Base-by-base conservation (phyloP, 2,888 invertebrate genomes). In the Anthophora plumipes region DNA sequence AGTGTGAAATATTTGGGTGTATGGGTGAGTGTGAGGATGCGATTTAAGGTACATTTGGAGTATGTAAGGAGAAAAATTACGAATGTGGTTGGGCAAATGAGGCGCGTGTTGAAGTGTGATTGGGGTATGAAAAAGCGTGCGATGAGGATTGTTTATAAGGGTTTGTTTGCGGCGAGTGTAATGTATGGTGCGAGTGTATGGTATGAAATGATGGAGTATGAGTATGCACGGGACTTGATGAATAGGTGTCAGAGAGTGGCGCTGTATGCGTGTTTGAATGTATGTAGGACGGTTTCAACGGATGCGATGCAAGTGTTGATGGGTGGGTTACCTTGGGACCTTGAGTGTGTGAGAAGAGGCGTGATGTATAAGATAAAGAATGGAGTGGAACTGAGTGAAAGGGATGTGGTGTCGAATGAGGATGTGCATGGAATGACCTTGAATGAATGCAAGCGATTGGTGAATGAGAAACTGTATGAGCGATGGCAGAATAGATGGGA, bases 251-350 rank as follows among this genome's bases (percentile, higher is more conserved):
- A 71, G 55, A 25, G 71, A n/a, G 20, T 72, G 17, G 64, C 50
- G 8, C 22, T 85, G 64, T 75, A 76, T 75, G 82, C 83, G 0
- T 77, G 83, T 50, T 8, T 72, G 46, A 54, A 66, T 8, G 82
- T 85, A 0, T 87, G 84, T 48, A 71, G 82, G 22, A 85, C 84
- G 0, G 83, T 85, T 0, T 83, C 83, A 1, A 80, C 80, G n/a
- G 79, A 77, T 11, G 76, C 79, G 0, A 77, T 86, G 83, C 83
- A 86, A 46, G 80, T 83, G 0, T 54, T 85, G 14, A 48, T 66
- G 50, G 83, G 84, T 0, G 67, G 9, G 1, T 25, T 83, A 0
- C 83, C 81, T 17, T 83, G 84, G 84, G 83, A 83, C 46, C 54
- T 86, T 4, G 84, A 83, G 54, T 50, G 66, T 46, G 43, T 41